A percentile compares a stretch with the other conserved stretches of the same genome.
phyloP scores from a whole-genome alignment of 2,888 invertebrate species.

The Eledona agricola region DNA sequence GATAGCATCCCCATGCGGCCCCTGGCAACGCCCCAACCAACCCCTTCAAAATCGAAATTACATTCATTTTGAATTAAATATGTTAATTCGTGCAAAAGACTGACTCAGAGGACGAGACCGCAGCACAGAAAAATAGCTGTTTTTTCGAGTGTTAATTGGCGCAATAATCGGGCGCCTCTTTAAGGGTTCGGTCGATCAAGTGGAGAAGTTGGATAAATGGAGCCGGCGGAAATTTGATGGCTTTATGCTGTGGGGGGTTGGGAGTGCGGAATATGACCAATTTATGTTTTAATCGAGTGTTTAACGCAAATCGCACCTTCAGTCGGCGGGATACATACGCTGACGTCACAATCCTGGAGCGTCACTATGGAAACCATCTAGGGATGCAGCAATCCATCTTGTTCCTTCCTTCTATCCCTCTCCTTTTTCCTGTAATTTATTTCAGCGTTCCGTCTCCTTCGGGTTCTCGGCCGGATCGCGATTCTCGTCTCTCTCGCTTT shows the following conservation, averaged over 20 bases:
- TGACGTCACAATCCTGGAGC: conserved; percentile 58
- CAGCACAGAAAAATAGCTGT: too few relatives aligned
- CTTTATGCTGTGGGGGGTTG: conserved; percentile 4
- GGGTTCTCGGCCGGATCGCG: conserved; percentile 29
- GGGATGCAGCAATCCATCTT: conserved; percentile 59
- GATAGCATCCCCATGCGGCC: conserved; percentile 40
- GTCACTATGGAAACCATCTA: conserved; percentile 60
- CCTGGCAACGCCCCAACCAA: conserved; percentile 41
- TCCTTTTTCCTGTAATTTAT: conserved; percentile 56
- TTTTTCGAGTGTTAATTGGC: too few relatives aligned
- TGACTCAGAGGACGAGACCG: too few relatives aligned
- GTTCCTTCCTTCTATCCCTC: conserved; percentile 54
- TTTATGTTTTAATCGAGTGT: conserved; percentile 12
- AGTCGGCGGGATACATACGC: conserved; percentile 51
- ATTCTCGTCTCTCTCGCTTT: conserved; percentile 45
- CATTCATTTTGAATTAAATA: conserved; percentile 44
- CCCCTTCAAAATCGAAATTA: conserved; percentile 44
- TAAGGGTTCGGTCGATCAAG: too few relatives aligned
- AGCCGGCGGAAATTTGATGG: conserved; percentile 20
- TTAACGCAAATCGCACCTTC: conserved; percentile 45
- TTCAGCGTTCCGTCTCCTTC: conserved; percentile 49
- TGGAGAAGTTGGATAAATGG: conserved; percentile 6
- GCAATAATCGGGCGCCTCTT: too few relatives aligned
- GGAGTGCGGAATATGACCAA: conserved; percentile 12
- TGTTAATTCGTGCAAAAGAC: conserved; percentile 41